Evolutionary conservation across 2,888 invertebrate genomes (phyloP).

Genomic region (Disparrhopalites patrizii): DNA sequence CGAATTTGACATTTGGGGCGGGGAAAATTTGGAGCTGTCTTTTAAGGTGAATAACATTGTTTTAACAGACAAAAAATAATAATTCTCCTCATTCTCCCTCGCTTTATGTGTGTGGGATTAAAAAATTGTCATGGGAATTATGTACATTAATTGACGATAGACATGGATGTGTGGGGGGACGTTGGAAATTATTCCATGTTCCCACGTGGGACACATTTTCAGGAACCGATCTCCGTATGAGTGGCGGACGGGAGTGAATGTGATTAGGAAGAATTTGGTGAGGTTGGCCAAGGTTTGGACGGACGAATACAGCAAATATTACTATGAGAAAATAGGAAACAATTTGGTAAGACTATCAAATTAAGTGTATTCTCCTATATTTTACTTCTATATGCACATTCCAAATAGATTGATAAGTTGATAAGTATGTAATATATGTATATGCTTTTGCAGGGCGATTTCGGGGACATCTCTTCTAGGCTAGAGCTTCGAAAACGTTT

Average conservation of each 20-base stretch:
- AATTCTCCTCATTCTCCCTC: background rate
- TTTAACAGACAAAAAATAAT: too few species aligned
- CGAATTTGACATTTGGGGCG: slow-evolving; percentile 99
- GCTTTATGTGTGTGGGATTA: background rate
- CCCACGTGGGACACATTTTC: slow-evolving; percentile 99
- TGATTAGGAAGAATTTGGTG: slow-evolving; percentile 92
- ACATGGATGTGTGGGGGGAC: slow-evolving; percentile 99
- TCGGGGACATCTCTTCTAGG: slow-evolving; percentile 83
- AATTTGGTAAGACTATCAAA: slow-evolving; percentile 63
- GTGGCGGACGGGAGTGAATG: slow-evolving; percentile 96
- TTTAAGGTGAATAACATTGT: slow-evolving; percentile 66
- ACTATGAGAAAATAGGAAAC: slow-evolving; percentile 95
- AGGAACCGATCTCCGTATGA: slow-evolving; percentile 96
- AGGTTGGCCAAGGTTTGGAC: slow-evolving; percentile 96
- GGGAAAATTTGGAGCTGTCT: slow-evolving; percentile 94
- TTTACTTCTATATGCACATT: too few species aligned
- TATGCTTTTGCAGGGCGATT: slow-evolving; percentile 80
- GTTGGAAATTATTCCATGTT: slow-evolving; percentile 95
- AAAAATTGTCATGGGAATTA: too few species aligned
- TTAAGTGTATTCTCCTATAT: too few species aligned
- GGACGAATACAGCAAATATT: slow-evolving; percentile 95
- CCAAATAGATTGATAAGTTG: too few species aligned
- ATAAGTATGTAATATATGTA: too few species aligned
- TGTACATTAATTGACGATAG: slow-evolving; percentile 51
- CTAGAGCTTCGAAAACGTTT: slow-evolving; percentile 74